Conservation (phyloP, 2,888 invertebrate genomes). For the Euproctis similis region DNA sequence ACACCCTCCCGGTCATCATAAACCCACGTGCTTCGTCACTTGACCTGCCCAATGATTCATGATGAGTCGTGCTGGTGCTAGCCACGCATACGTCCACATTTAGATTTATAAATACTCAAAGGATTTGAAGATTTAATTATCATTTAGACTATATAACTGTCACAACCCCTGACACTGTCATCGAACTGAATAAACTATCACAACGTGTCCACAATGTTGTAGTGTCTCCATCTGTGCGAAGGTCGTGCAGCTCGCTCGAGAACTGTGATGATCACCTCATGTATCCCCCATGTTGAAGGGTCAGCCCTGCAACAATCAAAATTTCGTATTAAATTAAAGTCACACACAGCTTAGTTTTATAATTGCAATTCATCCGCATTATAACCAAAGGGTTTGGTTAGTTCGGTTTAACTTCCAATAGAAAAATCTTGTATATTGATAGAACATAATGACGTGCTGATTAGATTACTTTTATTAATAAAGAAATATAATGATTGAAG, state of each 20-base stretch:
- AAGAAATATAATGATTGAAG: too few relatives aligned
- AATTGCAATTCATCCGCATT: too few relatives aligned
- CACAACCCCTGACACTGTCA: conserved; percentile 30
- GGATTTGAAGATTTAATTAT: conserved; percentile 1
- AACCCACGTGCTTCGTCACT: conserved; percentile 20
- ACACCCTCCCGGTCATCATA: conserved; percentile 43
- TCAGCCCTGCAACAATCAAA: conserved; percentile 21
- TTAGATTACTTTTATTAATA: too few relatives aligned
- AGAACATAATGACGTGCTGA: too few relatives aligned
- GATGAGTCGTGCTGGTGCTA: conserved; percentile 42
- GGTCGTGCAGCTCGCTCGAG: conserved; percentile 4
- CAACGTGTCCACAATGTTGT: conserved; percentile 14
- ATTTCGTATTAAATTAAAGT: too few relatives aligned
- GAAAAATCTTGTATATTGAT: too few relatives aligned
- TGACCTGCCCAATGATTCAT: conserved; percentile 24
- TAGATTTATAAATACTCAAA: conserved; percentile 4
- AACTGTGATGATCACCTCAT: conserved; percentile 20
- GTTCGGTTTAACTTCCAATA: too few relatives aligned
- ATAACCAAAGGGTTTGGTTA: too few relatives aligned
- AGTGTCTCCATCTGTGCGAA: conserved; percentile 28
- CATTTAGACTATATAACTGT: conserved; percentile 14
- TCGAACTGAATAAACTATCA: conserved; percentile 4
- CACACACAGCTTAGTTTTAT: too few relatives aligned
- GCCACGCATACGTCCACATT: conserved; percentile 43
- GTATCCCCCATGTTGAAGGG: conserved; percentile 17